Conservation (phyloP, 2,797 vertebrate genomes). For the Rhynchonycteris naso region DNA sequence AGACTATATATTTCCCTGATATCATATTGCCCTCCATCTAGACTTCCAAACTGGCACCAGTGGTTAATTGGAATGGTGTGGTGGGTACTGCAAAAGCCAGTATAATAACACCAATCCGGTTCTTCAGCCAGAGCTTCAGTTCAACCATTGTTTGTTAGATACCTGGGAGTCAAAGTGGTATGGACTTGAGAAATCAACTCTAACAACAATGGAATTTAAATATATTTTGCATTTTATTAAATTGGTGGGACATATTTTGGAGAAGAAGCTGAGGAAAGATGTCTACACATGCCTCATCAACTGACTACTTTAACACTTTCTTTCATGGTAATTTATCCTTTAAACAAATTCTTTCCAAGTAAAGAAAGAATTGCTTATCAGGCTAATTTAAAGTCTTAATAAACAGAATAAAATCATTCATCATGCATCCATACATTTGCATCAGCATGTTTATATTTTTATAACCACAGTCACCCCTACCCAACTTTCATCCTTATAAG, state of each 20-base stretch:
- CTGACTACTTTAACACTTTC: neutral
- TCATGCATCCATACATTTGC: too few relatives aligned
- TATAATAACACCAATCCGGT: neutral
- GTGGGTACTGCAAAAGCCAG: neutral
- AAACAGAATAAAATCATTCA: neutral
- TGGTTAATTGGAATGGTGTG: neutral
- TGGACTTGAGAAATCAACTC: neutral
- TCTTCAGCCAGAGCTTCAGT: too few relatives aligned
- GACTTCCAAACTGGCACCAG: neutral
- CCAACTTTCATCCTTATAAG: fast-evolving
- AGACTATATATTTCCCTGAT: neutral
- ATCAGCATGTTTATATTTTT: neutral
- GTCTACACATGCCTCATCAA: neutral
- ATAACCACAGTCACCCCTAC: neutral
- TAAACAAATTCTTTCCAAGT: neutral
- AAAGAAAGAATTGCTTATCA: neutral
- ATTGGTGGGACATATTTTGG: fast-evolving
- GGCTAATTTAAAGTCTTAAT: neutral
- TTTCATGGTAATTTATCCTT: neutral
- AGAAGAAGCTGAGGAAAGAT: neutral
- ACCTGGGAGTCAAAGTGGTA: neutral
- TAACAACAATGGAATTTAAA: neutral
- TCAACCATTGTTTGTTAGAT: neutral
- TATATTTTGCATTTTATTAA: neutral
- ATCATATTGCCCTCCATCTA: neutral